These are phyloP conservation scores for Drosophila heteroneura DNA, from an alignment of 2,888 invertebrate genomes.

Conservation along the genomic window DNA sequence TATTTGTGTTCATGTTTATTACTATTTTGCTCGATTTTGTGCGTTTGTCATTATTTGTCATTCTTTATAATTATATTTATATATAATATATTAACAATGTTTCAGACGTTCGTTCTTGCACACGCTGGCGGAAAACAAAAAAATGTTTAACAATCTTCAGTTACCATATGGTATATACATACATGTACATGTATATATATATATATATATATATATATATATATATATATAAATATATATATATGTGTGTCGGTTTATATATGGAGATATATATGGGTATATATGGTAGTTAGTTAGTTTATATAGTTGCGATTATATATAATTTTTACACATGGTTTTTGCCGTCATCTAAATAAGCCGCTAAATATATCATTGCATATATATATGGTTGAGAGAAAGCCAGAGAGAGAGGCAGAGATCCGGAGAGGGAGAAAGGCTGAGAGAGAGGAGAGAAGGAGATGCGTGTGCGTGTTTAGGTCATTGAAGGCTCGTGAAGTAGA, in stretches of 20 bases:
- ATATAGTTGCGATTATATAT: constrained; percentile 27
- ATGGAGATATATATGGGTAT: constrained; percentile 21
- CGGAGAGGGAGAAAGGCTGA: background rate
- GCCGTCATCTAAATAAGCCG: constrained; percentile 23
- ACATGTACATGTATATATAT: background rate
- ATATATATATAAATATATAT: constrained; percentile 24
- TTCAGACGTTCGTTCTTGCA: constrained; percentile 31
- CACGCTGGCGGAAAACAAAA: constrained; percentile 19
- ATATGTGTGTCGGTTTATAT: constrained; percentile 1
- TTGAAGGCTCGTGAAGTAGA: constrained; percentile 30
- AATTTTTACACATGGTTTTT: constrained; percentile 40
- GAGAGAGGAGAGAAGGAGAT: background rate
- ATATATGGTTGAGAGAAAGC: constrained; percentile 8
- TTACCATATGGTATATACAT: constrained; percentile 5
- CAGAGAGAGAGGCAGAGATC: background rate
- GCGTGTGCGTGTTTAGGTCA: constrained; percentile 14
- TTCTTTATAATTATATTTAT: constrained; percentile 21
- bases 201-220: constrained; percentile 10
- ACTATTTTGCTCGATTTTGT: constrained; percentile 34
- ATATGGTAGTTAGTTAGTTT: constrained; percentile 17
- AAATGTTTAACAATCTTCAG: constrained; percentile 42
- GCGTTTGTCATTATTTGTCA: constrained; percentile 25
- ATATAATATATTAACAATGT: constrained; percentile 45
- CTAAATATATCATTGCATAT: constrained; percentile 27
- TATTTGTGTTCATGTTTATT: constrained; percentile 18